Conservation (phyloP, 2,113 vertebrate genomes). For the Cynoglossus semilaevis region DNA sequence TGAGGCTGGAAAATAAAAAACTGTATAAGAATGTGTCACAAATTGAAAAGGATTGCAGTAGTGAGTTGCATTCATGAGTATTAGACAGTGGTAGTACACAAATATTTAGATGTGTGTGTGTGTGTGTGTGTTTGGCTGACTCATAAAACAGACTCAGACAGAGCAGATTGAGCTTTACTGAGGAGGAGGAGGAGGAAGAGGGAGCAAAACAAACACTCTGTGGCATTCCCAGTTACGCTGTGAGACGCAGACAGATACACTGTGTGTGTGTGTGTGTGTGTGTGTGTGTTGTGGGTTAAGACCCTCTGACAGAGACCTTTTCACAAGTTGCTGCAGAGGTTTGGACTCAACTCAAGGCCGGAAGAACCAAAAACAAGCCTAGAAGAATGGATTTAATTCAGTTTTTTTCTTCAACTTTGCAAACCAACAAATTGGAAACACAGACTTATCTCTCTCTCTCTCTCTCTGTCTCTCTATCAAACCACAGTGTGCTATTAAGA, state of each 20-base stretch:
- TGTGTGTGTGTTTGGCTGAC: conserved; percentile 40
- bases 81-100: neutral
- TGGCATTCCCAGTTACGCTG: conserved; percentile 39
- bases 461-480: neutral
- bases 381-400: too few species aligned
- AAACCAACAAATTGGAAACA: neutral
- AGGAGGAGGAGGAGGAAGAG: conserved; percentile 12
- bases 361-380: too few species aligned
- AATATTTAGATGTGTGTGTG: conserved; percentile 18
- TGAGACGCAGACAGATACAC: conserved; percentile 55
- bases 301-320: conserved; percentile 33
- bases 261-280: conserved; percentile 28
- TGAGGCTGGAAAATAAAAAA: neutral
- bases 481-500: too few species aligned
- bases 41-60: neutral
- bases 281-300: conserved; percentile 23
- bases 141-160: conserved; percentile 56
- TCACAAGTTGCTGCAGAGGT: conserved; percentile 28
- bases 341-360: conserved; percentile 11
- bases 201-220: conserved; percentile 56
- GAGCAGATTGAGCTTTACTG: conserved; percentile 63
- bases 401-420: too few species aligned
- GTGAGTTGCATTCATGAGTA: conserved; percentile 3
- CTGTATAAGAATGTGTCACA: neutral
- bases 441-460: neutral